These are phyloP conservation scores for Muricea muricata DNA, from an alignment of 92 coral and sea anemone genomes.

Conservation along the genomic window DNA sequence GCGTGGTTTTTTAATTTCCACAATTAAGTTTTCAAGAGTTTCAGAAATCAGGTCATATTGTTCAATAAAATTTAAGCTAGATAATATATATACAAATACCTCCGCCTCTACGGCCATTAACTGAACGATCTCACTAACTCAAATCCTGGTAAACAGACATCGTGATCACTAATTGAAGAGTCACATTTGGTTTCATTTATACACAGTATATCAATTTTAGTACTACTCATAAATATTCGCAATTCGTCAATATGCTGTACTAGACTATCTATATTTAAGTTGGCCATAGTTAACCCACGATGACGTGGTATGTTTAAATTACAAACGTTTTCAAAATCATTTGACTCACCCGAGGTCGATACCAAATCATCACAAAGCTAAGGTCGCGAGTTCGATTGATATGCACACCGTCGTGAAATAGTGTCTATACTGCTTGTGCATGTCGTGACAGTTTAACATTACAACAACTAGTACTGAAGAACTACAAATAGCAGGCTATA, in stretches of 20 bases:
- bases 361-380: background rate
- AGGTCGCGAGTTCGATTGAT: no score
- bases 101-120: background rate
- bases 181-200: background rate
- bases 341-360: background rate
- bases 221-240: background rate
- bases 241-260: background rate
- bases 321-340: background rate
- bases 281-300: background rate
- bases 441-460: no score
- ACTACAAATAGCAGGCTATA: no score
- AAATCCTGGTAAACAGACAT: conserved; percentile 1
- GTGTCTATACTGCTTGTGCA: no score
- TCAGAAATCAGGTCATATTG: background rate
- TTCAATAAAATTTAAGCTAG: background rate
- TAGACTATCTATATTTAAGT: background rate
- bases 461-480: no score
- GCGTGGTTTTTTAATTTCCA: conserved; percentile 25
- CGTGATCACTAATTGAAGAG: background rate
- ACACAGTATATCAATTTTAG: background rate
- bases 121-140: background rate
- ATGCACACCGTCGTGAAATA: no score
- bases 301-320: background rate
- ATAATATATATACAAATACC: background rate
- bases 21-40: conserved; percentile 17